Conservation (phyloP, 2,113 vertebrate genomes). For the Cynopterus brachyotis region DNA sequence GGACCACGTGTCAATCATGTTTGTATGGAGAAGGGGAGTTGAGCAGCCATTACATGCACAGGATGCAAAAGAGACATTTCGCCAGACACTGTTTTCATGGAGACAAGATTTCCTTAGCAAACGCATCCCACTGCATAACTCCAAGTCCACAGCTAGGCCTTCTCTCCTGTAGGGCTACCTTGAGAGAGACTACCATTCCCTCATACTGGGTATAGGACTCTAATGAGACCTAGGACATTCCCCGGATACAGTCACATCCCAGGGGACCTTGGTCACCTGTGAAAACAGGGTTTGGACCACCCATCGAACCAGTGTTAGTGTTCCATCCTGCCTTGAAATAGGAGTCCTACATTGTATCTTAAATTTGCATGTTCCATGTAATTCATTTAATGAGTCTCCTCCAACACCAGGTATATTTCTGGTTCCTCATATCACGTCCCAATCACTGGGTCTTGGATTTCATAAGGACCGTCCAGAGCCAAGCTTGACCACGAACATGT, state of each 20-base stretch:
- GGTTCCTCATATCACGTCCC: neutral
- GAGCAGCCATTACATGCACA: neutral
- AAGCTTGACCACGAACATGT: neutral
- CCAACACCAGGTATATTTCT: neutral
- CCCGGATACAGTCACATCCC: neutral
- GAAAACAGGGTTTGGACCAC: neutral
- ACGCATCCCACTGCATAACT: neutral
- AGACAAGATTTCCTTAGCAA: neutral
- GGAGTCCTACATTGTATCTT: neutral
- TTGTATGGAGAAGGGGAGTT: neutral
- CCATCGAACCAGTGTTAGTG: too few relatives aligned
- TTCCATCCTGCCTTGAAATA: neutral
- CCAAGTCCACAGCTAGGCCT: too few relatives aligned
- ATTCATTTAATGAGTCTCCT: neutral
- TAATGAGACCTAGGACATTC: neutral
- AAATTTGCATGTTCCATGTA: neutral
- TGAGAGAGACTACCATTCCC: neutral
- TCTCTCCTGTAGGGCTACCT: neutral
- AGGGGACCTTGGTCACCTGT: neutral
- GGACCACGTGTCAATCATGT: neutral
- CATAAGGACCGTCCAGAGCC: neutral
- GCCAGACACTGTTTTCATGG: neutral
- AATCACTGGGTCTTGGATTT: neutral
- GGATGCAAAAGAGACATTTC: neutral
- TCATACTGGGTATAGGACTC: neutral